A percentile compares a stretch with the other conserved stretches of the same genome.
Conservation (phyloP, 2,113 vertebrate genomes). For the Trematocara marginatum region DNA sequence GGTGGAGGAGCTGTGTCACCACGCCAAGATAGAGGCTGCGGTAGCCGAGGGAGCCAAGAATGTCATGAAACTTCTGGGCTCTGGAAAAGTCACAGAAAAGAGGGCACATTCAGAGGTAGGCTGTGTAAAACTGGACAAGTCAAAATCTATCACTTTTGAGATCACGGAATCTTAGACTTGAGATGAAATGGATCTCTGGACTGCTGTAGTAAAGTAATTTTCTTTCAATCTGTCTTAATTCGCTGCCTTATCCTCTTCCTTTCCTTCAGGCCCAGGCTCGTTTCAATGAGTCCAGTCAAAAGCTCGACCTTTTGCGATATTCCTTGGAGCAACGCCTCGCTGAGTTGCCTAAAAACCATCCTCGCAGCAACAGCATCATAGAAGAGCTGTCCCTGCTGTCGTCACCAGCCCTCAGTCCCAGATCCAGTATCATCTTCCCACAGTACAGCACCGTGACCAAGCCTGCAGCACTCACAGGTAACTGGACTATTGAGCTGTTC, state of each 20-base stretch:
- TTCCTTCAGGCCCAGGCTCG: constrained; percentile 83
- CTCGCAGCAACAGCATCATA: constrained; percentile 90
- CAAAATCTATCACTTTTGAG: neutral
- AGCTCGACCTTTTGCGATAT: constrained; percentile 92
- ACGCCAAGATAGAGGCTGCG: constrained; percentile 96
- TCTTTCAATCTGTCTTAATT: neutral
- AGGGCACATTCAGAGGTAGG: constrained; percentile 94
- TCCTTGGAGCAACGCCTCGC: constrained; percentile 93
- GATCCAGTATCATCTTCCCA: constrained; percentile 90
- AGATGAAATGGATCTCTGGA: neutral
- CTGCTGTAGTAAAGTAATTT: neutral
- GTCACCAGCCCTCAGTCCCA: constrained; percentile 87
- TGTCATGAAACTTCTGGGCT: constrained; percentile 96
- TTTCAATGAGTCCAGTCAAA: constrained; percentile 97
- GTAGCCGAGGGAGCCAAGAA: constrained; percentile 98
- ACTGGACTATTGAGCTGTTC: neutral
- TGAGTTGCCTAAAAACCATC: constrained; percentile 94
- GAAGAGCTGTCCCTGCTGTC: constrained; percentile 89
- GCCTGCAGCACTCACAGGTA: constrained; percentile 96
- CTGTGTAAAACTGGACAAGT: neutral
- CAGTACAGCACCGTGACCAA: constrained; percentile 97
- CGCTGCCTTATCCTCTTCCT: neutral
- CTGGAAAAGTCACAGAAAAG: constrained; percentile 95
- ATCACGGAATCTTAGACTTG: neutral
- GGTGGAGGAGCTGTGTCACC: constrained; percentile 96